Evolutionary conservation across 1,140 invertebrate species (phyloP), one percentile per base, ranked within the genome.

Genomic region (Phortica variegata): DNA sequence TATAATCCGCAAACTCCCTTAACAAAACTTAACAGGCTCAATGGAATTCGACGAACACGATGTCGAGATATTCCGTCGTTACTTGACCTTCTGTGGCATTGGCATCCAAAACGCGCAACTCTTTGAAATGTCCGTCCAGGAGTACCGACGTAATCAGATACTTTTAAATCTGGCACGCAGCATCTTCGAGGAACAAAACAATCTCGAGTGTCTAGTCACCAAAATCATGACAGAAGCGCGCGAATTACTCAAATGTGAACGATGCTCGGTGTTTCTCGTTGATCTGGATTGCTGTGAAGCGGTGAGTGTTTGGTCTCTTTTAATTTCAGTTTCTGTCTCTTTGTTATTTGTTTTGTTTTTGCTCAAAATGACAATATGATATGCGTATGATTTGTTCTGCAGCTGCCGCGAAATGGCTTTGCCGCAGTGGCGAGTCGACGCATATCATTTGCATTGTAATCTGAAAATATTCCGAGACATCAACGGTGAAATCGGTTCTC

Each of bases 181-280:
- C 66, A 93, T 95, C 62, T 95, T 95, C 76, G 90, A 93, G 76
- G 91, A 94, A 77, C 91, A 97, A 70, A 95, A 90, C 65, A 95
- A 94, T 73, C 78, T 97, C 54, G 91, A 96, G 71, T 89, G 90
- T 59, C 80, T 97, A 9, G 93, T 97, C 17, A 93, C 91, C 38
- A 96, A 95, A 80, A 97, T 97, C 58, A 97, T 97, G 92, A 91
- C 88, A 6, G 91, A 97, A 77, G 93, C 94, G 0, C 84, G 93
- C 56, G 92, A 94, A 54, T 77, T 97, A 43, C 79, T 97, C 19
- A 94, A 95, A 73, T 97, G 93, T 77, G 90, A 96, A 66, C 81
- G 91, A 41, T 96, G 92, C 72, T 87, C 92, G 2, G 92, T 97
- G 1, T 95, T 92, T 75, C 82, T 94, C 20, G 79, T 93, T 26